phyloP scores from a whole-genome alignment of 2,797 vertebrate species.

The Rhinichthys osculus region DNA sequence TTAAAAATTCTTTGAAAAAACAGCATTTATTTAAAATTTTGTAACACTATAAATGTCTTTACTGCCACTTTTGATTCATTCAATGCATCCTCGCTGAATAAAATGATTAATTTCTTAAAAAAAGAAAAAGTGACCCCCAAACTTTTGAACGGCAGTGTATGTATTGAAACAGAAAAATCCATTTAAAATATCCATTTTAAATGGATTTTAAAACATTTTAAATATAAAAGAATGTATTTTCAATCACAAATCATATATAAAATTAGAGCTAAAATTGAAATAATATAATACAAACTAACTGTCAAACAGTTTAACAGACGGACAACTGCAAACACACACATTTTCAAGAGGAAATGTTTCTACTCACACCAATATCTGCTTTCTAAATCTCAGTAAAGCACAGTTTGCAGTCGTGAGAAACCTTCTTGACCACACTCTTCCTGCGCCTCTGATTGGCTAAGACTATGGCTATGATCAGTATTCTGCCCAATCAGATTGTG shows the following conservation, averaged over 20 bases:
- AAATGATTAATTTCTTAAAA: neutral
- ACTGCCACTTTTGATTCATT: neutral
- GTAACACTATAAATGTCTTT: neutral
- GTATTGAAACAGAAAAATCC: neutral
- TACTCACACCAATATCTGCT: neutral
- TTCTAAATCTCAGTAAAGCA: neutral
- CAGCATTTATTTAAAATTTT: neutral
- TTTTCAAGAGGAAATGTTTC: neutral
- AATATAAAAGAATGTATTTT: neutral
- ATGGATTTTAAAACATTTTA: neutral
- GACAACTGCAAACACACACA: neutral
- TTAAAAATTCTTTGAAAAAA: neutral
- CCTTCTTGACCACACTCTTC: neutral
- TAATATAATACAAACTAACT: neutral
- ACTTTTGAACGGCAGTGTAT: neutral
- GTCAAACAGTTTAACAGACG: neutral
- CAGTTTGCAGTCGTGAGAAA: neutral
- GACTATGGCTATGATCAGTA: neutral
- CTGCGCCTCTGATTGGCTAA: conserved; percentile 19
- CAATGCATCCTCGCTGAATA: neutral
- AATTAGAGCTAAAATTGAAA: neutral
- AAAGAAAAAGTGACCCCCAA: neutral
- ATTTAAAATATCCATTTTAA: neutral
- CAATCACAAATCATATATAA: neutral
- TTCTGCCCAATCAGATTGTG: conserved; percentile 19